Conservation (phyloP, 2,888 invertebrate species). For the Macropis europaea region DNA sequence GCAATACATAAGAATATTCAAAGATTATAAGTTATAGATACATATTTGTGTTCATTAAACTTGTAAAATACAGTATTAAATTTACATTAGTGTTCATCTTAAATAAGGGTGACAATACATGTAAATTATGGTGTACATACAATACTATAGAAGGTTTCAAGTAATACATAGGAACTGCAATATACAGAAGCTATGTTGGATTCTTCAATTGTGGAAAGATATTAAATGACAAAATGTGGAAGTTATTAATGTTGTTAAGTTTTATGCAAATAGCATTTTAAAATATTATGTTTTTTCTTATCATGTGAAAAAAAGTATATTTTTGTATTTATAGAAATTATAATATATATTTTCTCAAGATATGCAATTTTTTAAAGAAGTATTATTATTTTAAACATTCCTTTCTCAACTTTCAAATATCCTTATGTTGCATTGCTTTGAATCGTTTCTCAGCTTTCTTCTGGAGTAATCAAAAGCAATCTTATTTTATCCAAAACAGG, state of each 20-base stretch:
- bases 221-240: neutral
- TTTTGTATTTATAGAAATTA: no score
- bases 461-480: neutral
- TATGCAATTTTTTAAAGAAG: neutral
- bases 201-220: no score
- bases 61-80: slow-evolving; percentile 14
- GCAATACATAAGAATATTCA: no score
- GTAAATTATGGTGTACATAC: neutral
- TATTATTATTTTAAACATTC: neutral
- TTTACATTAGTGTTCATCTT: neutral
- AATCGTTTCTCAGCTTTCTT: neutral
- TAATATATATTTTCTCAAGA: slow-evolving; percentile 10
- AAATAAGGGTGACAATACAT: neutral
- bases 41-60: neutral
- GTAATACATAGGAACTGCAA: neutral
- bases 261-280: neutral
- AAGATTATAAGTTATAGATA: neutral
- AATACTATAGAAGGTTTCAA: neutral
- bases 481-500: slow-evolving; percentile 18
- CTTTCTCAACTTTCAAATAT: neutral
- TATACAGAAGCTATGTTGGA: neutral
- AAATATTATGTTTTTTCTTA: neutral
- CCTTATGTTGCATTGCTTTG: neutral
- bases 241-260: neutral
- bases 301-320: slow-evolving; percentile 2